A percentile compares a stretch with the other conserved stretches of the same genome.
Evolutionary conservation across 1,140 invertebrate species (phyloP).

Genomic region (Branchinecta lindahli): DNA sequence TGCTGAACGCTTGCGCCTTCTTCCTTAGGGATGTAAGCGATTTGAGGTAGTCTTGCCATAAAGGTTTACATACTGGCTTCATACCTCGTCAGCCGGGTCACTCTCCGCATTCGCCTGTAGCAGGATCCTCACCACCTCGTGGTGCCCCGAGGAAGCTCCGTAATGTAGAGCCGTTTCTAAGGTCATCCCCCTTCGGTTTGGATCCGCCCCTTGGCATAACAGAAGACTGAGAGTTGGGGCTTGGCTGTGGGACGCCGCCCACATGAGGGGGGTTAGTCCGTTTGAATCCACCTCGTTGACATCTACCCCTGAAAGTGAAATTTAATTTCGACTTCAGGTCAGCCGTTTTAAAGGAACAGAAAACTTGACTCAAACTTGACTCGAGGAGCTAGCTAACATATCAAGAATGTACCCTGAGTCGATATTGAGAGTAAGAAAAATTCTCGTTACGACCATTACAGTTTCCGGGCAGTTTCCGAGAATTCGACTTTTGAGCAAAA

Average conservation of each 20-base stretch:
- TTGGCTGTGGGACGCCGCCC: constrained; percentile 36
- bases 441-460: no score
- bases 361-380: no score
- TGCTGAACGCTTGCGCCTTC: no score
- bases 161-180: constrained; percentile 40
- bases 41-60: no score
- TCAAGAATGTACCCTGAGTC: no score
- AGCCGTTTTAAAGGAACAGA: background rate
- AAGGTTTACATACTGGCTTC: background rate
- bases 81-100: constrained; percentile 34
- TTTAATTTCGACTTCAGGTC: constrained; percentile 16
- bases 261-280: constrained; percentile 35
- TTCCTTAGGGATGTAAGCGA: no score
- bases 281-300: constrained; percentile 30
- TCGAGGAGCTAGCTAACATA: no score
- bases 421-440: no score
- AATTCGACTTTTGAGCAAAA: no score
- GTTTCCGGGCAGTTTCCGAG: no score
- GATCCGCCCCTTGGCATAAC: constrained; percentile 29
- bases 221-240: constrained; percentile 32
- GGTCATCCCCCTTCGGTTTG: constrained; percentile 24
- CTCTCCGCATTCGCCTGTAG: constrained; percentile 30
- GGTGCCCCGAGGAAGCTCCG: constrained; percentile 34
- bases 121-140: constrained; percentile 32
- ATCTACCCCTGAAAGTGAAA: constrained; percentile 24